A percentile compares a stretch with the other conserved stretches of the same genome.
phyloP scores from a whole-genome alignment of 2,797 vertebrate species.

The Chloroceryle amazona region DNA sequence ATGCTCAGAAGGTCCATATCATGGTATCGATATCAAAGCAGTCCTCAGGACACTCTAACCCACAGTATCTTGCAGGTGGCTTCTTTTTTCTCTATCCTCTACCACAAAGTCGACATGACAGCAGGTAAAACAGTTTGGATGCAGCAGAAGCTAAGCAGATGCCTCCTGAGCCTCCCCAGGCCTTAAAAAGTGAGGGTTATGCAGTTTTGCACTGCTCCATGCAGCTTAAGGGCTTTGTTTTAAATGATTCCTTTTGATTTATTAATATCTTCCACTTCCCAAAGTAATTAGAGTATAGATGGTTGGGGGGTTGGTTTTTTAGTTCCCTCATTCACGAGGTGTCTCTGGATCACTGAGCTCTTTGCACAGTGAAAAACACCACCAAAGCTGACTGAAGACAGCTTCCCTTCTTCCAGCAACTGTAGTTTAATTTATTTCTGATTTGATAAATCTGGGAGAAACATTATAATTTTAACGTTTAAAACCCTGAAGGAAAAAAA shows the following conservation, averaged over 20 bases:
- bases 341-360: background rate
- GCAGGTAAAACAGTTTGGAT: background rate
- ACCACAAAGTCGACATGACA: background rate
- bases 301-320: background rate
- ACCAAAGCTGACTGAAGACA: background rate
- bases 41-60: background rate
- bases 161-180: background rate
- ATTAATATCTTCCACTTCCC: background rate
- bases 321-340: background rate
- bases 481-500: background rate
- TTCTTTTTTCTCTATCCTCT: background rate
- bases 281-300: background rate
- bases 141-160: background rate
- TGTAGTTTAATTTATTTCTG: background rate
- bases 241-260: background rate
- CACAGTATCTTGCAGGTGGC: background rate
- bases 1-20: background rate
- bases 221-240: background rate
- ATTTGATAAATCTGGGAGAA: background rate
- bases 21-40: background rate
- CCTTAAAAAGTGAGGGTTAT: background rate
- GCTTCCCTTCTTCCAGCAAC: background rate
- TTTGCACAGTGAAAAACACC: background rate
- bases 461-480: background rate
- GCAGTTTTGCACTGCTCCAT: background rate